Percentiles rank a stretch among this genome's conserved stretches.
Evolutionary conservation across 2,797 vertebrate species (phyloP).

Genomic region (Caiman crocodilus): DNA sequence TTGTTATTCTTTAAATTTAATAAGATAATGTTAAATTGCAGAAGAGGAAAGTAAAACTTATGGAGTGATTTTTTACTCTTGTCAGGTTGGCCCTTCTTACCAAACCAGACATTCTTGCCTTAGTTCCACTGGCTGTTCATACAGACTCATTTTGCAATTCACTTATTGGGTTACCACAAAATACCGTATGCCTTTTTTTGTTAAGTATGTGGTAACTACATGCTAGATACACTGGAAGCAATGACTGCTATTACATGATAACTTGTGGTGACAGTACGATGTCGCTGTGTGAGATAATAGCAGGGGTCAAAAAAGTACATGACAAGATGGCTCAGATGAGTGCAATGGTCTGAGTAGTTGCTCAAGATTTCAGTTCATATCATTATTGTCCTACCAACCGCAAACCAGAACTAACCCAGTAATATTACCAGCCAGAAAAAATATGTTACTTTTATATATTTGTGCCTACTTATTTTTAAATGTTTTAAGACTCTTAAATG

Average conservation of each 20-base stretch:
- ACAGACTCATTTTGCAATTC: neutral
- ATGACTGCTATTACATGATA: constrained; percentile 2
- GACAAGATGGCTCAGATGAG: neutral
- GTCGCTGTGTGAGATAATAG: constrained; percentile 52
- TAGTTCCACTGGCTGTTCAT: neutral
- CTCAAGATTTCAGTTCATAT: neutral
- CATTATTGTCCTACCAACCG: neutral
- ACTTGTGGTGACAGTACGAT: constrained; percentile 33
- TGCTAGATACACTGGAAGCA: constrained; percentile 35
- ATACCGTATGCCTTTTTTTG: neutral
- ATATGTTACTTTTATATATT: neutral
- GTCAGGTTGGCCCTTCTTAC: neutral
- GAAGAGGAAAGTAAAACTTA: neutral
- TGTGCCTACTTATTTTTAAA: neutral
- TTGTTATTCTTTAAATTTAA: neutral
- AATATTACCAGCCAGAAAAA: neutral
- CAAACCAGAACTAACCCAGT: neutral
- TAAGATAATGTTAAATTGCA: neutral
- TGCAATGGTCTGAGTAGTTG: neutral
- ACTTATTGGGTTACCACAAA: constrained; percentile 26
- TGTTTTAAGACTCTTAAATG: neutral
- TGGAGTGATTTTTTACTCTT: neutral
- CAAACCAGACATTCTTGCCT: neutral
- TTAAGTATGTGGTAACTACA: constrained; percentile 65
- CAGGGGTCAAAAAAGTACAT: constrained; percentile 29